phyloP scores from a whole-genome alignment of 2,888 invertebrate species.

The Melinopterus prodromus region DNA sequence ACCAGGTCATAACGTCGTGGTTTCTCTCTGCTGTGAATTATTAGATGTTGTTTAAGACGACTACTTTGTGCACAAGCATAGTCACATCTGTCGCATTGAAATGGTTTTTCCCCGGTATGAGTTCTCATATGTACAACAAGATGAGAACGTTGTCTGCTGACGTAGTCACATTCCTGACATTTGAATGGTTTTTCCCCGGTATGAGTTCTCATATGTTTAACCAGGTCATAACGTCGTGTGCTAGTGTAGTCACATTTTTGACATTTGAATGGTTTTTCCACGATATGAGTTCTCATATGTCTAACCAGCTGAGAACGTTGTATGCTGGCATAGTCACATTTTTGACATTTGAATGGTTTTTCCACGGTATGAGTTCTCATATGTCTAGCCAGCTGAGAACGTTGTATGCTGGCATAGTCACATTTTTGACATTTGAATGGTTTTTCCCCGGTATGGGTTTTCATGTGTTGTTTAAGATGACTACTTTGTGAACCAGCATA shows the following conservation, averaged over 20 bases:
- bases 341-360: conserved; percentile 25
- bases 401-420: background rate
- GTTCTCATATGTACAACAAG: conserved; percentile 8
- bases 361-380: conserved; percentile 18
- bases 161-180: conserved; percentile 26
- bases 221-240: background rate
- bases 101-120: conserved; percentile 6
- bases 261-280: conserved; percentile 13
- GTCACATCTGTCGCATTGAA: conserved; percentile 25
- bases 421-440: conserved; percentile 12
- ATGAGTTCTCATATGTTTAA: conserved; percentile 24
- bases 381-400: background rate
- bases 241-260: conserved; percentile 14
- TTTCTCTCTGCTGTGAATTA: background rate
- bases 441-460: background rate
- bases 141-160: background rate
- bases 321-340: conserved; percentile 15
- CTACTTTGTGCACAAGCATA: background rate
- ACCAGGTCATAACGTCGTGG: too few relatives aligned
- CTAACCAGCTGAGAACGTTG: background rate
- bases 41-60: background rate
- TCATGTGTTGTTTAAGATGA: too few relatives aligned
- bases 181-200: conserved; percentile 11
- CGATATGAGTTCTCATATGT: conserved; percentile 16
- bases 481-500: too few relatives aligned